These are phyloP conservation scores for Drosophila neocordata DNA, from an alignment of 1,140 invertebrate genomes.

Conservation along the genomic window DNA sequence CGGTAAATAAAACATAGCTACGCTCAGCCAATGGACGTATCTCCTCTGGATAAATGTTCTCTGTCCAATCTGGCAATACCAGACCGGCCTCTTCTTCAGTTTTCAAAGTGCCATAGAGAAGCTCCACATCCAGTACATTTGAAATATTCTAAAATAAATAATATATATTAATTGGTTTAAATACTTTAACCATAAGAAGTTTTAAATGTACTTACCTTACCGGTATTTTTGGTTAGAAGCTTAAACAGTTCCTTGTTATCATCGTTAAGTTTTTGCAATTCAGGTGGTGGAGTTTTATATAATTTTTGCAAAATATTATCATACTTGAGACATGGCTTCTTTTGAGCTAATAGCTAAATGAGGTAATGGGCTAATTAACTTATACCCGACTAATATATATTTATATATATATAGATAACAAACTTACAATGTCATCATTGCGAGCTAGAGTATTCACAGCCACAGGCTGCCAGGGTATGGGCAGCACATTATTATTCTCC, in stretches of 20 bases:
- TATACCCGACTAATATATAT: background rate
- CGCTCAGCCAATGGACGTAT: conserved; percentile 87
- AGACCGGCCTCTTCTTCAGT: conserved; percentile 88
- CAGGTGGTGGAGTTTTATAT: conserved; percentile 74
- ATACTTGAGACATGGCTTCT: conserved; percentile 86
- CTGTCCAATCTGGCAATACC: conserved; percentile 88
- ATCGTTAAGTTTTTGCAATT: conserved; percentile 84
- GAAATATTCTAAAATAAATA: conserved; percentile 84
- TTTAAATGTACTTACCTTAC: conserved; percentile 74
- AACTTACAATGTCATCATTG: conserved; percentile 87
- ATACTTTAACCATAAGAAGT: no score
- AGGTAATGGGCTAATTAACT: conserved; percentile 12
- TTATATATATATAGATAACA: background rate
- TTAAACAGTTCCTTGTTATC: conserved; percentile 86
- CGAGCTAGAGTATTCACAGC: conserved; percentile 90
- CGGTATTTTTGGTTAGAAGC: conserved; percentile 87
- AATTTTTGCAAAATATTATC: conserved; percentile 85
- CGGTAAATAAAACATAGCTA: conserved; percentile 88
- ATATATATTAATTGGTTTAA: background rate
- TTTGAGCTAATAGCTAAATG: conserved; percentile 85
- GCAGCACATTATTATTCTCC: conserved; percentile 88
- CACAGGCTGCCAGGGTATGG: conserved; percentile 93
- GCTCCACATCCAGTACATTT: conserved; percentile 88
- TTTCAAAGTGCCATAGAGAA: conserved; percentile 89
- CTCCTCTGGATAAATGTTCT: conserved; percentile 87